Base-by-base conservation (phyloP, 1,140 invertebrate species). In the Diploscapter pachys region DNA sequence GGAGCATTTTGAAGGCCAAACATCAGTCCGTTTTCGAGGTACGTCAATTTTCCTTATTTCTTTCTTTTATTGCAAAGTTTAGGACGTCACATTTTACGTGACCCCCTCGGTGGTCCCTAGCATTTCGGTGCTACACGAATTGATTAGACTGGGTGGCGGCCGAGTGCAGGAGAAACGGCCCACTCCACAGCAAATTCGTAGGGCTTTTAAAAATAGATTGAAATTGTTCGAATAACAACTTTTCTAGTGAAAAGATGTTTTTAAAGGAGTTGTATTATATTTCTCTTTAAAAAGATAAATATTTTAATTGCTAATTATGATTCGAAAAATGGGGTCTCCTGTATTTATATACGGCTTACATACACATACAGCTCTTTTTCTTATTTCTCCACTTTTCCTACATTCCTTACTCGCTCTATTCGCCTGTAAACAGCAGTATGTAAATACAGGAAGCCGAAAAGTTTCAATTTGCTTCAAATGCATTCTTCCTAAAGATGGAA, bases 11-110 rank as follows among this genome's bases (percentile, higher is more conserved):
- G 8, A 31, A 74, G 52, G 77, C 77, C 0, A 63, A 65, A 48
- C 52, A 66, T 53, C 67, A 66, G 31, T 56, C 64, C 3, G 75
- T 78, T 57, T 78, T 78, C 54, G 77, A 78, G 61, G 75, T 66
- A 71, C 31, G 55, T 74, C 6, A 73, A 11, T 65, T 65, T 9
- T 8, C 9, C 63, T 11, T 9, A 13, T 65, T 11, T 65, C 2
- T 65, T 65, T 48, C 50, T 65, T 65, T 8, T 11, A 8, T 65
- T 65, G 9, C 50, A 13, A 65, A 65, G 9, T 8, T 65, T 65
- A 72, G 71, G 75, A 76, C 51, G 56, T 71, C 8, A 65, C 64
- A n/a, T 76, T 76, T 52, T 73, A 76, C 50, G 31, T 76, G 4
- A 76, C 75, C 2, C 63, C 49, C 49, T 72, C 62, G n/a, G 69